Percentiles rank a stretch among this genome's conserved stretches.
Evolutionary conservation across 1,140 invertebrate genomes (phyloP).

Genomic region (Tribolium madens): DNA sequence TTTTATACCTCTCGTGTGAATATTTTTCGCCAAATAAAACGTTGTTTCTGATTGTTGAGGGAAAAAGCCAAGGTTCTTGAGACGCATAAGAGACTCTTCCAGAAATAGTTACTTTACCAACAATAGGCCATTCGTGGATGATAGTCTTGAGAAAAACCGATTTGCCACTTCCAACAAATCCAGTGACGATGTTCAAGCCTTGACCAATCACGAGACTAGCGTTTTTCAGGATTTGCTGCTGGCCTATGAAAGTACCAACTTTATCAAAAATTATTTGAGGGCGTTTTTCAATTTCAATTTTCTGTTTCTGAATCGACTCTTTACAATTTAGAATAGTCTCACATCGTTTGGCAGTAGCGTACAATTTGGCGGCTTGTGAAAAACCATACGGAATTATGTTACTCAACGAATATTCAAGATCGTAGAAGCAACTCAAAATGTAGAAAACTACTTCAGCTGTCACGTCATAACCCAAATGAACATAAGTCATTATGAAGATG

Average conservation of each 20-base stretch:
- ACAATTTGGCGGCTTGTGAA: conserved; percentile 69
- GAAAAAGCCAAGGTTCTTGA: conserved; percentile 82
- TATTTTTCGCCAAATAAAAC: conserved; percentile 70
- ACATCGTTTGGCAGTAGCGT: conserved; percentile 45
- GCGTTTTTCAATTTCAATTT: too few relatives aligned
- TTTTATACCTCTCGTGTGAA: conserved; percentile 70
- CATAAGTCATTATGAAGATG: conserved; percentile 76
- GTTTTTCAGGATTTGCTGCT: conserved; percentile 68
- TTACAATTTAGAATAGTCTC: conserved; percentile 41
- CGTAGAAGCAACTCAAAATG: conserved; percentile 79
- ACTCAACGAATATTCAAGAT: conserved; percentile 78
- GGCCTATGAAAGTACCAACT: too few relatives aligned
- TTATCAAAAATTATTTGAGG: too few relatives aligned
- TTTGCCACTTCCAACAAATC: conserved; percentile 80
- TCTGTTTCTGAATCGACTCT: conserved; percentile 2
- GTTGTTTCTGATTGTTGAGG: conserved; percentile 71
- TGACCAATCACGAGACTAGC: conserved; percentile 69
- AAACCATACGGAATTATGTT: conserved; percentile 78
- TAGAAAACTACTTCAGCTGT: conserved; percentile 83
- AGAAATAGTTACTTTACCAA: conserved; percentile 64
- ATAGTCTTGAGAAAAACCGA: conserved; percentile 84
- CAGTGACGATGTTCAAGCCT: conserved; percentile 74
- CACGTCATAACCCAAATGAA: conserved; percentile 75
- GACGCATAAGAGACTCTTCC: conserved; percentile 82
- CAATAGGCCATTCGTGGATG: conserved; percentile 77